Conservation (phyloP, 92 coral and sea anemone species). For the Paragorgia papillata region DNA sequence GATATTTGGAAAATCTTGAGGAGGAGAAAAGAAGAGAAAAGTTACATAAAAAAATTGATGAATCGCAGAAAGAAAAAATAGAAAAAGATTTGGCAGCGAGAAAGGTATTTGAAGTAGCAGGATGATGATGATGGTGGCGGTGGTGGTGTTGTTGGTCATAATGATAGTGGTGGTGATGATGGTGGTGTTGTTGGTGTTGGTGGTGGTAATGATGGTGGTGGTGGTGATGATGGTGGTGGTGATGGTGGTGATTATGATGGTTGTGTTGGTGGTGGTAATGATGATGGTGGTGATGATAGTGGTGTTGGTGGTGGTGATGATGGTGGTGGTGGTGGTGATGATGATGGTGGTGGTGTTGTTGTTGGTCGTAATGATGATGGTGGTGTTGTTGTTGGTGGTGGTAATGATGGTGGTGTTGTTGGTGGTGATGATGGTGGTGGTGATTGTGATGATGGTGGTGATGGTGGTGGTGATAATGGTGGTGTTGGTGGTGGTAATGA, state of each 20-base stretch:
- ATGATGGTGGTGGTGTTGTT: not conserved
- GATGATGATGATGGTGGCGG: not conserved
- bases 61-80: conserved; percentile 73
- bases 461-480: not conserved
- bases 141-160: not conserved
- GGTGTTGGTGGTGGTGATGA: not conserved
- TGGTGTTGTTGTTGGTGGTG: not conserved
- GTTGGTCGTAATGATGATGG: not conserved
- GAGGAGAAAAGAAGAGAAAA: conserved; percentile 59
- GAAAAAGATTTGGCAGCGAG: conserved; percentile 82
- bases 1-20: conserved; percentile 52
- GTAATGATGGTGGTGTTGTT: not conserved
- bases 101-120: conserved; percentile 58
- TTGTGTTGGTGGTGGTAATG: not conserved
- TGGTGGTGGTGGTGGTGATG: not conserved
- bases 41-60: conserved; percentile 76
- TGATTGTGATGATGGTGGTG: not conserved
- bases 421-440: conserved; percentile 1
- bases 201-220: not conserved
- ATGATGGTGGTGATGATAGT: not conserved
- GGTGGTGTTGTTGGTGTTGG: not conserved
- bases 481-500: not conserved
- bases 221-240: not conserved
- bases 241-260: not conserved
- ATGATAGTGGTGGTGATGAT: not conserved